Evolutionary conservation across 1,140 invertebrate species (phyloP).

Genomic region (Caenorhabditis elegans): WBcel235 BX284606.5:11714501-11715000

Average conservation of each 20-base stretch:
- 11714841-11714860: too few relatives aligned
- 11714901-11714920: background rate
- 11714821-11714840: too few relatives aligned
- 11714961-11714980: background rate
- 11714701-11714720: conserved; percentile 54
- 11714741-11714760: conserved; percentile 63
- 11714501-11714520: too few relatives aligned
- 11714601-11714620: conserved; percentile 60
- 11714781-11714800: background rate
- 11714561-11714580: conserved; percentile 54
- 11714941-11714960: conserved; percentile 35
- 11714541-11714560: background rate
- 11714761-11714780: conserved; percentile 60
- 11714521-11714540: background rate
- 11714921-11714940: conserved; percentile 17
- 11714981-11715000: background rate
- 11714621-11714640: conserved; percentile 62
- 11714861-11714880: too few relatives aligned
- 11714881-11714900: too few relatives aligned
- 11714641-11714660: conserved; percentile 43
- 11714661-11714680: conserved; percentile 36
- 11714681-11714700: conserved; percentile 56
- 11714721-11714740: conserved; percentile 51
- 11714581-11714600: conserved; percentile 63
- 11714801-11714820: background rate